Base-by-base conservation (phyloP, 92 coral and sea anemone species). In the Epizoanthus fatuus region DNA sequence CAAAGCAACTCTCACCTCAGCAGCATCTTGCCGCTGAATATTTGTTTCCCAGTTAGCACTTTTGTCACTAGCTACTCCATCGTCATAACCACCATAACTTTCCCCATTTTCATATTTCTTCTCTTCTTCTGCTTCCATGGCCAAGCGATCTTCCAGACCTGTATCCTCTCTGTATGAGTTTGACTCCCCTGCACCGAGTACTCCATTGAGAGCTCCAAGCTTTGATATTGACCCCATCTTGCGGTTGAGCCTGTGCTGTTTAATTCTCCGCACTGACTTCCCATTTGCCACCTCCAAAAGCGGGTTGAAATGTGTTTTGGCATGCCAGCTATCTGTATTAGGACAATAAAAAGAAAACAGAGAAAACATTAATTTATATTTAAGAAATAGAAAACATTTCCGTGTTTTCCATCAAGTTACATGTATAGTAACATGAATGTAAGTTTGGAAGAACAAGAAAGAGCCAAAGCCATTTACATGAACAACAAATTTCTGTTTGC, bases 121-220 rank as follows among this genome's bases (percentile, higher is more conserved):
- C 75, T 97, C 98, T 63, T 97, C 99, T 71, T 97, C 99, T 13
- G 99, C 99, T 52, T 97, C 99, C 90, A 97, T 82, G 14, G 99
- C 99, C 74, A 97, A 78, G 29, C 98, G 90, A 79, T 95, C 98
- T 74, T 95, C 98, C 35, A 97, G 88, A 20, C 87, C 88, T 4
- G 99, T 97, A 75, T 97, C 99, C 47, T 97, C 99, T 47, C 93
- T 94, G 86, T 97, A 97, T 17, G 84, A 52, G 74, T 91, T 93
- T 37, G 77, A 85, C 44, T 63, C 83, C 59, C 72, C 83, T 25
- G 86, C 81, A 13, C 92, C 86, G n/a, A 90, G 37, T 54, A 89
- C 85, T 67, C 93, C 92, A 55, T 42, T 77, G 55, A 97, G 80
- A 39, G 94, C 95, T 20, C 91, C 84, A 57, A 96, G 76, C 55